Percentiles rank a stretch among this genome's conserved stretches.
Conservation (phyloP, 2,113 vertebrate genomes). For the Ailuropoda melanoleuca region DNA sequence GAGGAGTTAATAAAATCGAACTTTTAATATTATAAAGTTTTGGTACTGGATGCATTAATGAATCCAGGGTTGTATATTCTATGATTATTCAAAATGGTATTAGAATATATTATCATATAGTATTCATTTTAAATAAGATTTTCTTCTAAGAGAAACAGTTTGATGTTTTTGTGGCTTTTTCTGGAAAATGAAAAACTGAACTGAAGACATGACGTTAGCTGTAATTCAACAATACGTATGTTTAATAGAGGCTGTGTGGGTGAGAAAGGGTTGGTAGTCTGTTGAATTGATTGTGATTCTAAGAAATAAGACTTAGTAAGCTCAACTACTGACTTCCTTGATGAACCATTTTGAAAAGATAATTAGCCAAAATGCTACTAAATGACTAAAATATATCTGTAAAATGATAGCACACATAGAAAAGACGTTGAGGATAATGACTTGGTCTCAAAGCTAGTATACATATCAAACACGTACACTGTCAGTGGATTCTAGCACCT, state of each 20-base stretch:
- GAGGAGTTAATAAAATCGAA: constrained; percentile 7
- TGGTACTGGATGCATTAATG: not conserved
- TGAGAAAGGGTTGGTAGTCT: not conserved
- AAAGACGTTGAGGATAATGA: not conserved
- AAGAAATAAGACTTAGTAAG: not conserved
- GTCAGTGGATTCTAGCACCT: not conserved
- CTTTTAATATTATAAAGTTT: too few relatives aligned
- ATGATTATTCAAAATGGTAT: constrained; percentile 11
- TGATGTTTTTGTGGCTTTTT: constrained; percentile 16
- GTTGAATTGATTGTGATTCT: not conserved
- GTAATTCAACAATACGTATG: not conserved
- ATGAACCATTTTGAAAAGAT: constrained; percentile 35
- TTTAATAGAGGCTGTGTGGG: not conserved
- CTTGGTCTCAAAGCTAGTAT: not conserved
- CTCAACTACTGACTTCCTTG: not conserved
- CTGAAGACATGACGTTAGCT: not conserved
- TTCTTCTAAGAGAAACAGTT: constrained; percentile 6
- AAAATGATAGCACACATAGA: not conserved
- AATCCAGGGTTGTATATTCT: not conserved
- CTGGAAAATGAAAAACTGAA: constrained; percentile 5
- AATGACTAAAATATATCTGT: not conserved
- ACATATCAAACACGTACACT: not conserved
- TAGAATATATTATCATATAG: not conserved
- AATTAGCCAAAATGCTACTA: constrained; percentile 25
- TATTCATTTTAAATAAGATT: constrained; percentile 40